Base-by-base conservation (phyloP, 1,140 invertebrate genomes). In the Alviniconcha marisindica region DNA sequence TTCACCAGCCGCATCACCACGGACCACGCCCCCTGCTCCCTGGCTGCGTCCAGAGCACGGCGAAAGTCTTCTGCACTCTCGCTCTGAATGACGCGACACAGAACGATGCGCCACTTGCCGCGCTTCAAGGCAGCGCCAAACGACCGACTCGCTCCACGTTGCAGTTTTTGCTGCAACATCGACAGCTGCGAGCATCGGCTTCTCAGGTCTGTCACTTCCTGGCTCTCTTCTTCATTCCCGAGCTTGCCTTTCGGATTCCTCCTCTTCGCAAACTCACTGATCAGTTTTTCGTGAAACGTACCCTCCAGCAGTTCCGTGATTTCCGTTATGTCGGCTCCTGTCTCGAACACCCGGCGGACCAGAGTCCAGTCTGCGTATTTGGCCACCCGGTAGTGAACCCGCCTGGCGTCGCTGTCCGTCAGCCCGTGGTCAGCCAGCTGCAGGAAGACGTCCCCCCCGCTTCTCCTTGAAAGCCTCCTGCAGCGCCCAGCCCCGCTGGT, bases 1-100 rank as follows among this genome's bases (percentile, higher is more conserved):
- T 36, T 74, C 71, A 74, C 71, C 38, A 74, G 38, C 31, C 44
- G 66, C 36, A 74, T 48, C 31, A 38, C 71, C 14, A 36, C 71
- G 10, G 38, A 38, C 36, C 40, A 28, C 7, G 10, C n/a, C 40
- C 10, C 18, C 7, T 24, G 36, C 71, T 18, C 21, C 10, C 12
- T 21, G 18, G n/a, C 56, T 24, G 15, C n/a, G 10, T 60, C 24
- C 56, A 60, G 18, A 5, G n/a, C 56, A 4, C n/a, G 3, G 10
- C 4, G 4, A 24, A 10, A 14, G 44, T 48, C 44, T 5, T 18
- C 18, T n/a, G n/a, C n/a, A n/a, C n/a, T n/a, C n/a, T n/a, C n/a
- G 44, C 44, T 48, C 4, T 60, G 56, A 4, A 60, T 21, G n/a
- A 60, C n/a, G 24, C n/a, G 15, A 60, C 5, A 60, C 18, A 60